Conservation (phyloP, 2,113 vertebrate genomes). For the Nymphicus hollandicus region DNA sequence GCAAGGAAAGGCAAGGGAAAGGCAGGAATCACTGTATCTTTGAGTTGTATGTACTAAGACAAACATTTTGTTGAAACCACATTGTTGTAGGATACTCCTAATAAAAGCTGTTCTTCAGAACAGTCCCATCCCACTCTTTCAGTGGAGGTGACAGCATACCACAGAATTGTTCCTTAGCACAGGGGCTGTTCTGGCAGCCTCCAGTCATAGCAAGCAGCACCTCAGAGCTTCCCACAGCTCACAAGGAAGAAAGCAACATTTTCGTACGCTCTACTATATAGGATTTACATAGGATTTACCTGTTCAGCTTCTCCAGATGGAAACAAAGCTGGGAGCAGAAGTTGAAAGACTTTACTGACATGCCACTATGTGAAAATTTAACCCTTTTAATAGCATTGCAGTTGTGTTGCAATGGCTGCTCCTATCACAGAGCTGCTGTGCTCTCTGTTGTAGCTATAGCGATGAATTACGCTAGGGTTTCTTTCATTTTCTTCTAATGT, state of each 20-base stretch:
- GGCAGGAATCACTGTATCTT: background rate
- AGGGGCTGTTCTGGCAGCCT: background rate
- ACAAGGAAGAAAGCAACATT: background rate
- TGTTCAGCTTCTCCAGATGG: background rate
- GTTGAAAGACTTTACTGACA: background rate
- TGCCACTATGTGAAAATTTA: background rate
- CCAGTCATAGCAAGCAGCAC: background rate
- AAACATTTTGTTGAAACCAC: background rate
- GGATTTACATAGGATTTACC: background rate
- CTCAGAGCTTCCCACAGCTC: background rate
- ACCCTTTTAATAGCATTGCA: background rate
- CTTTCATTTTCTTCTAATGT: slow-evolving; percentile 9
- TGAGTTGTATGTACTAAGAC: background rate
- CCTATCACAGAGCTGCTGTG: background rate
- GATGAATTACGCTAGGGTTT: background rate
- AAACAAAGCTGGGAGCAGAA: background rate
- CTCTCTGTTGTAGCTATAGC: slow-evolving; percentile 2
- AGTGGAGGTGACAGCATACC: background rate
- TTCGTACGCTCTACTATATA: background rate
- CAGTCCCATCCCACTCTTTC: background rate
- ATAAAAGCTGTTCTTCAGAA: background rate
- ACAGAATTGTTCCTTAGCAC: background rate
- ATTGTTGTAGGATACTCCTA: background rate
- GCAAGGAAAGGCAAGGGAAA: background rate
- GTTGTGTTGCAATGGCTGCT: background rate